Evolutionary conservation across 2,113 vertebrate genomes (phyloP), one percentile per base, ranked within the genome.

Genomic region (Eira barbara): DNA sequence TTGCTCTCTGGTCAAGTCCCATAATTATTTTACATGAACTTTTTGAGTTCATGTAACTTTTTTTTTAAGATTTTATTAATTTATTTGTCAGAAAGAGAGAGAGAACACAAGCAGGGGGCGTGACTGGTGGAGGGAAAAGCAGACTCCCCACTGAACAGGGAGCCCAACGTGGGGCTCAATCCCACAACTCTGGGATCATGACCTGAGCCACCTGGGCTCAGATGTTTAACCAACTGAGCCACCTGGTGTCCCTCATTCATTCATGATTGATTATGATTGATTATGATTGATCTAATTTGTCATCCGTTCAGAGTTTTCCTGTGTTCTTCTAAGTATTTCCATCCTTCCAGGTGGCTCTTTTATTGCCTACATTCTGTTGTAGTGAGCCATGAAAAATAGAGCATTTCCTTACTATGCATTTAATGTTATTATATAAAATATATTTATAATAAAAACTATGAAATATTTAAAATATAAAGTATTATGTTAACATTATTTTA

Each of bases 311-410:
- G 69, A 71, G 59, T 15, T 42, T 45, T 12, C 34, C 34, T 65
- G 27, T 82, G 85, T 91, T 94, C 14, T 8, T 93, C 14, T 84
- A 21, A 69, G 47, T 15, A 65, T 15, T 57, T 82, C 27, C 7
- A 23, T 71, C 23, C 31, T 78, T 87, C 39, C 10, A 61, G 6
- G 27, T 91, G 81, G 45, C 34, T 61, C 11, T 84, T n/a, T 67
- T 69, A 34, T 34, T 57, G 9, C 20, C 39, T 78, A 13, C 15
- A 42, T 76, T 63, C 31, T 45, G 36, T 23, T 49, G 49, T 8
- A 94, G 34, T 95, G 76, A 91, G 25, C 78, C 65, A 0, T 73
- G 61, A 88, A 79, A 52, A 79, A 79, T 78, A 31, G 42, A 47
- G 74, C 92, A 61, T 71, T 36, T 69, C 47, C 55, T 76, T 65